Evolutionary conservation across 2,888 invertebrate species (phyloP).

Genomic region (Barypeithes pellucidus): DNA sequence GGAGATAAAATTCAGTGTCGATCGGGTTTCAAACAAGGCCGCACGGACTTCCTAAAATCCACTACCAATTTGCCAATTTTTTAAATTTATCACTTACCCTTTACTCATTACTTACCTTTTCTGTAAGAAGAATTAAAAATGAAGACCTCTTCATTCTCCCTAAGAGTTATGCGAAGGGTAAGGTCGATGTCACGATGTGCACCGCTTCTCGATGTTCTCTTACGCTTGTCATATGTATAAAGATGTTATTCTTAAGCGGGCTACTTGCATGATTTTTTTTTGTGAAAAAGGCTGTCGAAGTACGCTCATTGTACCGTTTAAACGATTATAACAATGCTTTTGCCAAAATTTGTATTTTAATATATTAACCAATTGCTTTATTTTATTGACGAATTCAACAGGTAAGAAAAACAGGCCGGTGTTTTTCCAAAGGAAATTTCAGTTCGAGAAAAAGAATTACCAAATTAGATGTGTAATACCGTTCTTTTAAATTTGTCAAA

Average conservation of each 20-base stretch:
- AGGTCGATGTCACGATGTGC: conserved; percentile 65
- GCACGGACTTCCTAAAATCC: conserved; percentile 46
- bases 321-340: not conserved
- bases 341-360: not conserved
- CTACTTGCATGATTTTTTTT: conserved; percentile 41
- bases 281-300: conserved; percentile 1
- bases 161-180: conserved; percentile 86
- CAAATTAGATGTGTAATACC: no score
- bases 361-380: not conserved
- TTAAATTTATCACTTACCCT: conserved; percentile 35
- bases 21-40: conserved; percentile 57
- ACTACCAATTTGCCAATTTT: conserved; percentile 32
- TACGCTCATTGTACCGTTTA: not conserved
- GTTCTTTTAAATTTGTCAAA: no score
- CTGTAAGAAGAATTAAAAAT: conserved; percentile 68
- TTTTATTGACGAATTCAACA: conserved; percentile 1
- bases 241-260: conserved; percentile 3
- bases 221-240: conserved; percentile 20
- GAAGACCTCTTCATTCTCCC: conserved; percentile 86
- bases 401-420: not conserved
- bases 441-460: no score
- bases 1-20: conserved; percentile 56
- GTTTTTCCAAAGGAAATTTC: not conserved
- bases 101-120: conserved; percentile 39
- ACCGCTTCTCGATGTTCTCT: conserved; percentile 49